Evolutionary conservation across 2,113 vertebrate species (phyloP).

Genomic region (Pterocles burchelli): DNA sequence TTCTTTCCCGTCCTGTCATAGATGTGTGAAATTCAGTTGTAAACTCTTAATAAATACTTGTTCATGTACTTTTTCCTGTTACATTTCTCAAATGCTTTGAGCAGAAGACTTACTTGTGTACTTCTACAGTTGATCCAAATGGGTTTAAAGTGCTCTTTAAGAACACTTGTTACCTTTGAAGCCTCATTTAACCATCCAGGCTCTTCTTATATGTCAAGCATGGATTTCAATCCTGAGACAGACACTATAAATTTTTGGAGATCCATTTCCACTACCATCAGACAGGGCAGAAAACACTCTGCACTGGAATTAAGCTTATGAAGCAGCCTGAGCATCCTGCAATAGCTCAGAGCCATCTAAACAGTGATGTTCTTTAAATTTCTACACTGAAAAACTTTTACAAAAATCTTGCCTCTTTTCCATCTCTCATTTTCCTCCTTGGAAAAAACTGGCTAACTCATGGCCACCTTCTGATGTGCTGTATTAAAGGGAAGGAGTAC

Average conservation of each 20-base stretch:
- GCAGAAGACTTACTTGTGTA: not conserved
- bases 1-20: not conserved
- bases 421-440: not conserved
- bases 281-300: not conserved
- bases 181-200: not conserved
- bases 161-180: not conserved
- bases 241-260: not conserved
- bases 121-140: not conserved
- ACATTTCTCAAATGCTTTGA: not conserved
- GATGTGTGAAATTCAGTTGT: not conserved
- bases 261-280: not conserved
- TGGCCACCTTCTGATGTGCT: not conserved
- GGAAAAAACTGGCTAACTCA: not conserved
- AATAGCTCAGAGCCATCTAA: not conserved
- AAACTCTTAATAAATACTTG: not conserved
- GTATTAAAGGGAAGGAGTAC: not conserved
- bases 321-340: not conserved
- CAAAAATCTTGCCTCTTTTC: not conserved
- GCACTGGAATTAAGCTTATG: not conserved
- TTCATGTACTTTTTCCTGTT: not conserved
- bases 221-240: not conserved
- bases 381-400: not conserved
- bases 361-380: not conserved
- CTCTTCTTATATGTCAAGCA: not conserved
- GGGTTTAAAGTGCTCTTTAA: not conserved